Percentiles rank a stretch among this genome's conserved stretches.
Conservation (phyloP, 2,888 invertebrate species). For the Eupithecia dodoneata region DNA sequence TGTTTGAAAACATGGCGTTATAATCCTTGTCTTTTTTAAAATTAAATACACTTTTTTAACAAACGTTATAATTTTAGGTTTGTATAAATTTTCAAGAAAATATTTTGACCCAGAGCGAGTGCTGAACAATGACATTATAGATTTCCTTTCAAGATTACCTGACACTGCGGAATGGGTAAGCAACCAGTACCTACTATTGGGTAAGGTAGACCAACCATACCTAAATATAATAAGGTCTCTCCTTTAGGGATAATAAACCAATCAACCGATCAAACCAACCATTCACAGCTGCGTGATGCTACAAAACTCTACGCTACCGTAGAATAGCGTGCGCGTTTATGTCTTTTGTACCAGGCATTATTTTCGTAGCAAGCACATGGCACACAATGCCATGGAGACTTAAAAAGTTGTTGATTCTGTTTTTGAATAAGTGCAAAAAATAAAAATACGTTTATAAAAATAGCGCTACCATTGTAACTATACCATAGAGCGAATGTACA, state of each 20-base stretch:
- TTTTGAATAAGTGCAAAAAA: not conserved
- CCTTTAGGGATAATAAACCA: not conserved
- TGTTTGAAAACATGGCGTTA: not conserved
- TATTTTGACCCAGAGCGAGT: conserved; percentile 66
- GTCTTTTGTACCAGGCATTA: not conserved
- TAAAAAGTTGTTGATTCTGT: not conserved
- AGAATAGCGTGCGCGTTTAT: not conserved
- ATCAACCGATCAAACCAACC: not conserved
- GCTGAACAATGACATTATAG: conserved; percentile 73
- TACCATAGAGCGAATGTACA: too few relatives aligned
- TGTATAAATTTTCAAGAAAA: conserved; percentile 68
- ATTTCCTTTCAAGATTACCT: conserved; percentile 74
- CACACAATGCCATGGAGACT: not conserved
- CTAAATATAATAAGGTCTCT: too few relatives aligned
- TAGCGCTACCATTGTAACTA: not conserved
- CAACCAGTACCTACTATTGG: not conserved
- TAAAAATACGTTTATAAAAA: not conserved
- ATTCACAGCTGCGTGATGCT: not conserved
- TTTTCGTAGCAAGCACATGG: not conserved
- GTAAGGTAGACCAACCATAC: not conserved
- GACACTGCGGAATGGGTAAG: conserved; percentile 73
- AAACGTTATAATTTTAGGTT: not conserved
- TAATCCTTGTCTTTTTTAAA: not conserved
- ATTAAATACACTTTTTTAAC: not conserved
- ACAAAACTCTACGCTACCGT: not conserved